Conservation (phyloP, 2,797 vertebrate species). For the Erithacus rubecula region DNA sequence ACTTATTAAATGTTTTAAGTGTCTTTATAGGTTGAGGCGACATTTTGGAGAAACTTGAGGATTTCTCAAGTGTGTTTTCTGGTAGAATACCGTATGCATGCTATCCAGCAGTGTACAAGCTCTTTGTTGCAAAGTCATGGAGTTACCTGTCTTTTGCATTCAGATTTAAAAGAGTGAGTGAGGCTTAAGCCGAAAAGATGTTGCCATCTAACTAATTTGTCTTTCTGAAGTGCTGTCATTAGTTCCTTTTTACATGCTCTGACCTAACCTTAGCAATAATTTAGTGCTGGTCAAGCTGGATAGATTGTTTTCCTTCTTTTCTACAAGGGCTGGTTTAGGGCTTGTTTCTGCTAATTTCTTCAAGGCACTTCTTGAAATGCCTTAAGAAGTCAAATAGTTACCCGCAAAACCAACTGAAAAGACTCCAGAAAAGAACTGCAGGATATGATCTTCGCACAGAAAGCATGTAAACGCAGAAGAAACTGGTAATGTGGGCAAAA, state of each 20-base stretch:
- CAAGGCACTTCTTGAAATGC: neutral
- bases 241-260: neutral
- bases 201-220: neutral
- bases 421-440: neutral
- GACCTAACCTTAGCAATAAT: neutral
- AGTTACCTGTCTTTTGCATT: neutral
- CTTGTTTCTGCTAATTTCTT: constrained; percentile 4
- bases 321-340: neutral
- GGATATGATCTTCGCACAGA: neutral
- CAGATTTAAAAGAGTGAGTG: neutral
- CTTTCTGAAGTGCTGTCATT: neutral
- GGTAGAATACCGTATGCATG: neutral
- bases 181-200: neutral
- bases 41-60: neutral
- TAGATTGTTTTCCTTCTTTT: neutral
- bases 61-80: neutral
- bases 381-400: neutral
- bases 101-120: neutral
- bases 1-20: neutral
- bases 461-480: neutral
- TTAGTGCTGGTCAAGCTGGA: neutral
- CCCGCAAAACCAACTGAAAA: neutral
- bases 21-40: neutral
- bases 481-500: neutral
- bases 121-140: neutral